A percentile compares a stretch with the other conserved stretches of the same genome.
Conservation (phyloP, 2,797 vertebrate species). For the Scomberomorus guttatus region DNA sequence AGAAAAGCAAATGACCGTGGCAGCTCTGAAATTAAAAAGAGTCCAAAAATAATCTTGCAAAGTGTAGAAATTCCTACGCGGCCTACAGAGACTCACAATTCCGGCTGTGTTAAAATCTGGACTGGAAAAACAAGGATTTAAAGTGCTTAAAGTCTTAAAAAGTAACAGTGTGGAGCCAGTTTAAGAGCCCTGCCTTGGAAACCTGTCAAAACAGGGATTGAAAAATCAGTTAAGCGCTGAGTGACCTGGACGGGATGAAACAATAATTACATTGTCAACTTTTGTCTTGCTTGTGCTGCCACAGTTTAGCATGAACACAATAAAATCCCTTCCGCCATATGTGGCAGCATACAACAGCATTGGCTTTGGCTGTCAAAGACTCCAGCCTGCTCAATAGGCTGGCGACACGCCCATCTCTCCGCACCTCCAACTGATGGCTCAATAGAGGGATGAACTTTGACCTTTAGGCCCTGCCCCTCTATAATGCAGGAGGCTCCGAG, state of each 20-base stretch:
- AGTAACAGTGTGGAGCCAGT: slow-evolving; percentile 66
- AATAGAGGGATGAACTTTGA: slow-evolving; percentile 82
- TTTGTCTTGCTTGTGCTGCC: slow-evolving; percentile 65
- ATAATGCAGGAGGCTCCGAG: slow-evolving; percentile 24
- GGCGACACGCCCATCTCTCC: slow-evolving; percentile 66
- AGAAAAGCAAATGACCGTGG: slow-evolving; percentile 9
- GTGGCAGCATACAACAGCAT: slow-evolving; percentile 70
- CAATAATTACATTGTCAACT: slow-evolving; percentile 70
- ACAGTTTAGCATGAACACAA: slow-evolving; percentile 80
- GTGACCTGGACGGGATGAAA: slow-evolving; percentile 44
- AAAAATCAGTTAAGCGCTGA: slow-evolving; percentile 56
- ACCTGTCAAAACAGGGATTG: slow-evolving; percentile 71
- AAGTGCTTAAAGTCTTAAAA: slow-evolving; percentile 79
- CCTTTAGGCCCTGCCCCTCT: slow-evolving; percentile 61
- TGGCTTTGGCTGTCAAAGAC: slow-evolving; percentile 71
- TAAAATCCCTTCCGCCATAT: slow-evolving; percentile 65
- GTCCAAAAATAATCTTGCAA: slow-evolving; percentile 71
- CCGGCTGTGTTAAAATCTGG: slow-evolving; percentile 63
- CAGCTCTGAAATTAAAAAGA: slow-evolving; percentile 48
- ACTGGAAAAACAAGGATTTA: slow-evolving; percentile 71
- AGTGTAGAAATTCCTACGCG: slow-evolving; percentile 56
- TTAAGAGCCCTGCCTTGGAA: slow-evolving; percentile 63
- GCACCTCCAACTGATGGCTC: slow-evolving; percentile 82
- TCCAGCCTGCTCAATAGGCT: slow-evolving; percentile 62
- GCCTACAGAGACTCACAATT: slow-evolving; percentile 67